Evolutionary conservation across 1,140 invertebrate species (phyloP), one percentile per base, ranked within the genome.

Genomic region (Aethina tumida): DNA sequence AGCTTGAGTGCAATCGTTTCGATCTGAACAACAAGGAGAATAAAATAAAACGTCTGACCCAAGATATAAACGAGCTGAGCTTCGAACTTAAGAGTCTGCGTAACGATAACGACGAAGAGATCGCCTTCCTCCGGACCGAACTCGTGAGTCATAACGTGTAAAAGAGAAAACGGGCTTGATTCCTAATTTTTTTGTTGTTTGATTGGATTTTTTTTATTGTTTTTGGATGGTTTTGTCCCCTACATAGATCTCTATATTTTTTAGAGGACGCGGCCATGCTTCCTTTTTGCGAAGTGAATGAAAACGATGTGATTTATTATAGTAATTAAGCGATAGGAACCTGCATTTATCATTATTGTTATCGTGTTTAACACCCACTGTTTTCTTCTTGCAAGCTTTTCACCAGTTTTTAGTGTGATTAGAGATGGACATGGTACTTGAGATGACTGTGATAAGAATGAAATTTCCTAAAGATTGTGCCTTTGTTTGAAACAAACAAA

Each of bases 11-110:
- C 58, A 70, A 73, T 39, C 75, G 70, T 52, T 68, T 77, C 39
- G 77, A 80, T 47, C 64, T 83, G 34, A 70, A 70, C 26, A 80
- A 79, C 49, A 75, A 81, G 54, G 75, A 83, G 53, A 73, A 75
- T 40, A 84, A 70, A 61, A 67, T 71, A 22, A 64, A 65, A 52
- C 62, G 73, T 34, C 63, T 79, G 51, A 68, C 68, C 4, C 67
- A 72, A 39, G 75, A 80, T 60, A 68, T 77, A 29, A 74, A 79
- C 50, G 73, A 74, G 50, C 65, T 79, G 46, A 73, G 66, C 22
- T 61, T 63, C 42, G 72, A 78, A 53, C 58, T 79, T 14, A 75
- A 74, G 61, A 67, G 71, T 45, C 65, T 74, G 41, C 66, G 71
- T 27, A 63, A 65, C 35, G 72, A 71, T 46, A 67, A 69, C 46